Conservation (phyloP, 2,113 vertebrate species). For the Tragelaphus buxtoni region DNA sequence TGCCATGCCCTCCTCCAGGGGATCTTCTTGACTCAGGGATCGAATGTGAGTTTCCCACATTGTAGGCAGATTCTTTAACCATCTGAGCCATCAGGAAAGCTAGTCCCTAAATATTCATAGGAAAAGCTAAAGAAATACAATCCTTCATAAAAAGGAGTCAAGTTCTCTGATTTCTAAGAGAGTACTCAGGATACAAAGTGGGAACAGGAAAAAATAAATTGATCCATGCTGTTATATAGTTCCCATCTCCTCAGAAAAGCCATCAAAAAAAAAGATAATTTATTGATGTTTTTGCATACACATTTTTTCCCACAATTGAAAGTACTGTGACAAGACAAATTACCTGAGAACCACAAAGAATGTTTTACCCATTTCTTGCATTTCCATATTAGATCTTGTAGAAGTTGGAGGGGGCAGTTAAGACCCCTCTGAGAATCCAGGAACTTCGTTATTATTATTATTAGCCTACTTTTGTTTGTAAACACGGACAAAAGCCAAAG, state of each 20-base stretch:
- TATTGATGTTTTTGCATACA: neutral
- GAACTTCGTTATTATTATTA: neutral
- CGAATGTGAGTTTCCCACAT: neutral
- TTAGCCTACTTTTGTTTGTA: neutral
- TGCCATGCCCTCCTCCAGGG: neutral
- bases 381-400: neutral
- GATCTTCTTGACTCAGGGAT: neutral
- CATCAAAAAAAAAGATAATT: neutral
- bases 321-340: neutral
- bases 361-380: neutral
- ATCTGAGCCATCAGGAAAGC: neutral
- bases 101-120: neutral
- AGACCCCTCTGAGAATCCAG: neutral
- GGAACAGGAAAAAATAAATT: neutral
- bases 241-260: neutral
- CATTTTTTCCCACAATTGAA: neutral
- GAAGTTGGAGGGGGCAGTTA: neutral
- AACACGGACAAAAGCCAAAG: neutral
- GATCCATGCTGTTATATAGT: neutral
- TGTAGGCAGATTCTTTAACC: neutral
- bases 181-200: neutral
- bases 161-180: neutral
- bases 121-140: neutral
- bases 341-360: neutral
- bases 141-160: neutral